Percentiles rank a stretch among this genome's conserved stretches.
These are phyloP conservation scores for Ranitomeya variabilis DNA, from an alignment of 2,113 vertebrate genomes.

Conservation along the genomic window DNA sequence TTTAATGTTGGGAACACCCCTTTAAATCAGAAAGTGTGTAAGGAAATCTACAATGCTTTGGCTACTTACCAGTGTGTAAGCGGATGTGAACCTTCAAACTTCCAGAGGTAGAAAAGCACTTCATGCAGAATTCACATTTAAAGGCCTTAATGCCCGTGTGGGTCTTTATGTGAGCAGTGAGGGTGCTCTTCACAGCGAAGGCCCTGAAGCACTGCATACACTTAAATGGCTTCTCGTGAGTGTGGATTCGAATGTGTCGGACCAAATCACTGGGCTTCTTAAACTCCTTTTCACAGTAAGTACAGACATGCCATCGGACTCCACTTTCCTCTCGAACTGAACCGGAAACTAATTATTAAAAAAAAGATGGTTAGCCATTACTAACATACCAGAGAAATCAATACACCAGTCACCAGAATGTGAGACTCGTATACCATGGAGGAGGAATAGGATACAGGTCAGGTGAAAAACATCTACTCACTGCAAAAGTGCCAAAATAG, in stretches of 20 bases:
- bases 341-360: conserved; percentile 70
- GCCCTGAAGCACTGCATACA: conserved; percentile 97
- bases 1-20: no score
- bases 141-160: conserved; percentile 97
- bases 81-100: conserved; percentile 99
- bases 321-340: conserved; percentile 94
- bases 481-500: not conserved
- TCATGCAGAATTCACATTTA: conserved; percentile 93
- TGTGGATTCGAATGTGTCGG: conserved; percentile 97
- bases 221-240: conserved; percentile 98
- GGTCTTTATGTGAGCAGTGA: conserved; percentile 97
- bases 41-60: no score
- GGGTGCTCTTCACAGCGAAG: conserved; percentile 97
- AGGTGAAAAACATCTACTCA: not conserved
- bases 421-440: not conserved
- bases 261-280: conserved; percentile 97
- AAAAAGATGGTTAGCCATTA: not conserved
- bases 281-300: conserved; percentile 96
- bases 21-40: no score
- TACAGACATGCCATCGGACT: conserved; percentile 94
- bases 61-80: conserved; percentile 89
- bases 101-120: conserved; percentile 97
- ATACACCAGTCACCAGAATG: not conserved
- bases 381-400: not conserved
- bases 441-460: no score